Percentiles rank a stretch among this genome's conserved stretches.
phyloP scores from a whole-genome alignment of 2,888 invertebrate species.

The Cylloceria caligata region DNA sequence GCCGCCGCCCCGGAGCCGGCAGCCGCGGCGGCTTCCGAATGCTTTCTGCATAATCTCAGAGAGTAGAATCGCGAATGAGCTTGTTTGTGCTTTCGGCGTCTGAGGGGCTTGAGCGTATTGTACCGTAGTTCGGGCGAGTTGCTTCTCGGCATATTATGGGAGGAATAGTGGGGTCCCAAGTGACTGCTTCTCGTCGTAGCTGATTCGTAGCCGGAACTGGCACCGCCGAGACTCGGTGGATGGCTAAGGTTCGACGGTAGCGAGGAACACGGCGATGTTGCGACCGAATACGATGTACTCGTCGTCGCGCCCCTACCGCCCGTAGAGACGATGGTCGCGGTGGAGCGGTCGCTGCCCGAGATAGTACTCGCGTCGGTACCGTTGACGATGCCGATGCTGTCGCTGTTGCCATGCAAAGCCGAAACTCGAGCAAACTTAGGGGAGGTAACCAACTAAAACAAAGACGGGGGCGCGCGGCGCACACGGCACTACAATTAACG shows the following conservation, averaged over 20 bases:
- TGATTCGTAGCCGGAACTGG: conserved; percentile 85
- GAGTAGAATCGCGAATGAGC: conserved; percentile 76
- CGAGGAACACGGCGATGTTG: conserved; percentile 77
- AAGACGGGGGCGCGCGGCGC: conserved; percentile 71
- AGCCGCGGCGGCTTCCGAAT: conserved; percentile 72
- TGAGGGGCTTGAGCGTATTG: conserved; percentile 82
- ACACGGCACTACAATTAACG: conserved; percentile 69
- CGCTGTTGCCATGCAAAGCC: conserved; percentile 81
- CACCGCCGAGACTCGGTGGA: conserved; percentile 79
- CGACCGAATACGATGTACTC: conserved; percentile 76
- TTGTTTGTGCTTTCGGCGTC: conserved; percentile 80
- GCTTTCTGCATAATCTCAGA: conserved; percentile 78
- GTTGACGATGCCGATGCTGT: conserved; percentile 57
- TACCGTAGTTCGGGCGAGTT: conserved; percentile 82
- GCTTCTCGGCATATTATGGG: conserved; percentile 81
- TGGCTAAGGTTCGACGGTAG: conserved; percentile 75
- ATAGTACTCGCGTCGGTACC: conserved; percentile 40
- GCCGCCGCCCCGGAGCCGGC: conserved; percentile 23
- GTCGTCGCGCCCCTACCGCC: conserved; percentile 1
- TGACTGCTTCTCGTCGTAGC: conserved; percentile 82
- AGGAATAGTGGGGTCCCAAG: conserved; percentile 82
- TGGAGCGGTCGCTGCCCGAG: conserved; percentile 14
- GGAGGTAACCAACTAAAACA: conserved; percentile 82
- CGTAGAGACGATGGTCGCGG: neutral
- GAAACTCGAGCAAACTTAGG: conserved; percentile 82